phyloP scores from a whole-genome alignment of 2,113 vertebrate genomes.

The Oplegnathus fasciatus region DNA sequence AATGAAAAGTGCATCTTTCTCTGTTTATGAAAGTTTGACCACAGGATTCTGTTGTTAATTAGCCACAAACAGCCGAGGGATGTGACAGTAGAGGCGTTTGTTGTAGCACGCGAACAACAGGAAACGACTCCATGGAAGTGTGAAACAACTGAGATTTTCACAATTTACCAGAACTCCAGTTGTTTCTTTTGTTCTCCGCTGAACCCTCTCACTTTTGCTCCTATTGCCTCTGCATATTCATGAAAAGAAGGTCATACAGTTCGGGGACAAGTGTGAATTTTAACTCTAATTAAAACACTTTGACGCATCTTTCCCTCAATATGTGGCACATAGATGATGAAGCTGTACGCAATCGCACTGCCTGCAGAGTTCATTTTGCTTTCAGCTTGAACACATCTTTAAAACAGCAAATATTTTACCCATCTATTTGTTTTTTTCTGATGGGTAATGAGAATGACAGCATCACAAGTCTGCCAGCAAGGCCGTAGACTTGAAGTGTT shows the following conservation, averaged over 20 bases:
- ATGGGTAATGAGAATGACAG: background rate
- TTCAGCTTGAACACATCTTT: conserved; percentile 2
- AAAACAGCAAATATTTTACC: background rate
- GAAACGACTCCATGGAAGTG: background rate
- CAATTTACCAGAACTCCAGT: background rate
- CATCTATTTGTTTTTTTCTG: background rate
- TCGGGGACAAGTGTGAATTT: background rate
- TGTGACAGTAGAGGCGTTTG: background rate
- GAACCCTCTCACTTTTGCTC: background rate
- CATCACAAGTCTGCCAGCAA: background rate
- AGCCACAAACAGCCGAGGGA: conserved; percentile 23
- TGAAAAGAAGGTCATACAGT: background rate
- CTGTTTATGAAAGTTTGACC: conserved; percentile 19
- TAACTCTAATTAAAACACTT: background rate
- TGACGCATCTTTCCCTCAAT: background rate
- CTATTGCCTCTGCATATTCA: background rate
- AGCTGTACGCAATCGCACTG: background rate
- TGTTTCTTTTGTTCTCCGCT: background rate
- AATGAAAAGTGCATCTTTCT: background rate
- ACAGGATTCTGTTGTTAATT: conserved; percentile 40
- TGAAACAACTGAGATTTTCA: background rate
- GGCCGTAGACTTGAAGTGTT: background rate
- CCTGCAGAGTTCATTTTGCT: background rate
- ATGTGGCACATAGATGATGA: background rate
- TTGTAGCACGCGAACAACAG: background rate